These are phyloP conservation scores for Strix aluco DNA, from an alignment of 2,113 vertebrate genomes.

Conservation along the genomic window DNA sequence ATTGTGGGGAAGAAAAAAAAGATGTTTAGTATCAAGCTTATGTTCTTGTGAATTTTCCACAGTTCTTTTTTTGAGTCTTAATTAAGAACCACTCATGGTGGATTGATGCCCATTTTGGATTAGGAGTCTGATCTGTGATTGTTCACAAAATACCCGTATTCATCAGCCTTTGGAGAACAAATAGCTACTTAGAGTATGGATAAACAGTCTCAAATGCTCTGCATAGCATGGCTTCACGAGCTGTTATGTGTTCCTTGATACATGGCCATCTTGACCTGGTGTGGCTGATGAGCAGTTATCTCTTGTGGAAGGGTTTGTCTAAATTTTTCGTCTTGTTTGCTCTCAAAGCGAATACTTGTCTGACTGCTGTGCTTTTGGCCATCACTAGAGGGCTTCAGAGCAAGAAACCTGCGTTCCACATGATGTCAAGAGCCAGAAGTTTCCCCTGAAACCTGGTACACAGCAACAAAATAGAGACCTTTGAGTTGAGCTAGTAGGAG, in stretches of 20 bases:
- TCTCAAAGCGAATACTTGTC: accelerated
- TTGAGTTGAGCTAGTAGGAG: not conserved
- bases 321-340: not conserved
- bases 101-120: not conserved
- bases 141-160: not conserved
- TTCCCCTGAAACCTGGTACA: not conserved
- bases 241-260: not conserved
- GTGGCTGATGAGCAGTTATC: not conserved
- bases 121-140: not conserved
- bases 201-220: not conserved
- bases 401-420: not conserved
- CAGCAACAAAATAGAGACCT: not conserved
- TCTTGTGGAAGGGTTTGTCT: not conserved
- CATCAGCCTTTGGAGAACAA: not conserved
- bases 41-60: not conserved
- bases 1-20: accelerated
- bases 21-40: not conserved
- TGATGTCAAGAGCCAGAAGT: not conserved
- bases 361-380: not conserved
- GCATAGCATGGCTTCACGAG: not conserved
- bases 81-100: not conserved
- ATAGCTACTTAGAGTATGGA: not conserved
- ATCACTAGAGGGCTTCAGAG: constrained; percentile 36
- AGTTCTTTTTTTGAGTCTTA: not conserved
- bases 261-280: not conserved